Base-by-base conservation (phyloP, 2,113 vertebrate genomes). In the Scopus umbretta region DNA sequence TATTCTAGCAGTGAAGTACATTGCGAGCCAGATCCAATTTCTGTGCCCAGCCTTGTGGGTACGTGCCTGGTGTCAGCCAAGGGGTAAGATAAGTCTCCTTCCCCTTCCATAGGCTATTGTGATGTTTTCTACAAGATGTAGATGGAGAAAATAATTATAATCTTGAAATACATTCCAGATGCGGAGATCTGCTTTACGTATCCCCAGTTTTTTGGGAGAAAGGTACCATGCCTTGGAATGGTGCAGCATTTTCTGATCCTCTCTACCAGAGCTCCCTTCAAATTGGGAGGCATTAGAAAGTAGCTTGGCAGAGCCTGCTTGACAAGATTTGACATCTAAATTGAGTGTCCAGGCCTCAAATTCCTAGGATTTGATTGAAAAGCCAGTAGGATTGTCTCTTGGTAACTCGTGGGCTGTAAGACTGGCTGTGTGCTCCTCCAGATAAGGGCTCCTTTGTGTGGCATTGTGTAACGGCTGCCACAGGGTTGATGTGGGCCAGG, bases 361-460 rank as follows among this genome's bases (percentile, higher is more conserved):
- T 92, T 82, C 70, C 74, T 78, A 21, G 52, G 21, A 34, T 89
- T 90, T 89, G 70, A 87, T 45, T 85, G 74, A 82, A 91, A 94
- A 91, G 87, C 80, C 79, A 63, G 23, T 81, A 91, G 52, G 70
- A 81, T 55, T 80, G 68, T 85, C 23, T 80, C 52, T 72, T 71
- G 93, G 68, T 65, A 58, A 86, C 75, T 68, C 45, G 22, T 58
- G 53, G 85, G 36, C 75, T 97, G 83, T 67, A 52, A n/a, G 92
- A 45, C 18, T 47, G 82, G 22, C 81, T 86, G 62, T 17, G 52
- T 82, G 78, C 86, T 96, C 86, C 85, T 94, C 93, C 79, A 96
- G 94, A 96, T 93, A 95, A 88, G 78, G 67, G 75, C 66, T 90
- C 70, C 85, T 94, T 97, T 97, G 96, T 94, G 96, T 16, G 0